Evolutionary conservation across 2,888 invertebrate genomes (phyloP).

Genomic region (Drosophila mulleri): DNA sequence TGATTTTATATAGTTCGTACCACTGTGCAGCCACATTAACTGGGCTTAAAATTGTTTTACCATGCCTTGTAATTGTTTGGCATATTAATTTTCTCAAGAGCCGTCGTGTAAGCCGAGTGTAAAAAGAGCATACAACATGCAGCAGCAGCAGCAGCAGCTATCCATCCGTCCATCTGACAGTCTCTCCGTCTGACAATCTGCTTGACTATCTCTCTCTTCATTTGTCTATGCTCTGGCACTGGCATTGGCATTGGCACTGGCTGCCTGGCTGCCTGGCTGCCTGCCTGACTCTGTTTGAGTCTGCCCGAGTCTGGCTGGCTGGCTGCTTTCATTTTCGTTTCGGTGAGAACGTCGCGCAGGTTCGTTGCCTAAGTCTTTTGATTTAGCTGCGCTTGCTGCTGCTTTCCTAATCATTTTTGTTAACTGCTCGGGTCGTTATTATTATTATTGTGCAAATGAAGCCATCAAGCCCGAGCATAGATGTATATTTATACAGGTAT

Average conservation of each 20-base stretch:
- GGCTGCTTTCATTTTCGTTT: constrained; percentile 70
- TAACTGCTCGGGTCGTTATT: constrained; percentile 22
- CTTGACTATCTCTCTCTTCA: constrained; percentile 38
- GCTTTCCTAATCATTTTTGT: constrained; percentile 58
- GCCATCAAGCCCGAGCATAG: constrained; percentile 38
- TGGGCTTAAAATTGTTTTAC: constrained; percentile 77
- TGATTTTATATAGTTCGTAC: neutral
- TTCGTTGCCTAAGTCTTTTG: constrained; percentile 70
- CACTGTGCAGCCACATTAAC: constrained; percentile 71
- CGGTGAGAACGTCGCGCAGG: constrained; percentile 64
- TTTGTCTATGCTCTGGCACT: constrained; percentile 26
- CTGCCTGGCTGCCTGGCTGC: too few relatives aligned
- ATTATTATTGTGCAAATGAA: constrained; percentile 46
- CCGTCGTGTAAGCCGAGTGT: constrained; percentile 71
- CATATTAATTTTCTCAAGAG: constrained; percentile 68
- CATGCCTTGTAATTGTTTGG: constrained; percentile 73
- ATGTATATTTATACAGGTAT: too few relatives aligned
- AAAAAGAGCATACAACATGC: constrained; percentile 66
- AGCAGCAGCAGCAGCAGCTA: constrained; percentile 31
- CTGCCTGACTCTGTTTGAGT: neutral
- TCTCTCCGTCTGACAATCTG: constrained; percentile 22
- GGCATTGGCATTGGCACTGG: neutral
- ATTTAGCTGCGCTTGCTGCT: constrained; percentile 40
- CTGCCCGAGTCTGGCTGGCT: constrained; percentile 31
- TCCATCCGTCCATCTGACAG: constrained; percentile 55